Conservation (phyloP, 2,888 invertebrate genomes). For the Heteropelma amictum region DNA sequence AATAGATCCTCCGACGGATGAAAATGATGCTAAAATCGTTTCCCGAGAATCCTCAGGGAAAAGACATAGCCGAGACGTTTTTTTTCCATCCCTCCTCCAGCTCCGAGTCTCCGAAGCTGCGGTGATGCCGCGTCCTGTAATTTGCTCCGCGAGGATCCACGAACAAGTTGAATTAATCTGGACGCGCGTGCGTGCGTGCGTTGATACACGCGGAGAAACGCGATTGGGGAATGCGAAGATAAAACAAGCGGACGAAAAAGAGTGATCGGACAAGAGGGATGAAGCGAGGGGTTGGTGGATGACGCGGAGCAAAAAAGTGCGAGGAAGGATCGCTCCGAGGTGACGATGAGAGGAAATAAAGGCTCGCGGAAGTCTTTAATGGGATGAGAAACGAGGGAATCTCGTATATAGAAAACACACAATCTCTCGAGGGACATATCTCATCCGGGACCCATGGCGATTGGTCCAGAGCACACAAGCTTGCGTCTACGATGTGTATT, state of each 20-base stretch:
- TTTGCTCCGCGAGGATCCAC: neutral
- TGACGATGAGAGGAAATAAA: conserved; percentile 59
- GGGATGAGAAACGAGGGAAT: conserved; percentile 50
- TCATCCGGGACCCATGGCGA: conserved; percentile 26
- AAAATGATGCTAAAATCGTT: too few species aligned
- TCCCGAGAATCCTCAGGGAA: too few species aligned
- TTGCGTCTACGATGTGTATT: conserved; percentile 44
- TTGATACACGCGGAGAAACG: conserved; percentile 1
- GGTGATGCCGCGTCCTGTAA: too few species aligned
- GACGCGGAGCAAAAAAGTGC: conserved; percentile 20
- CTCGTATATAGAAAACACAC: conserved; percentile 39
- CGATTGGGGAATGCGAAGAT: conserved; percentile 17
- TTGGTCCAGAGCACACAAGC: conserved; percentile 11
- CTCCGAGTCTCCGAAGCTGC: too few species aligned
- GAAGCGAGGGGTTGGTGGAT: conserved; percentile 6
- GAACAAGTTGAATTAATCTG: conserved; percentile 1
- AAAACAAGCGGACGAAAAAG: conserved; percentile 5
- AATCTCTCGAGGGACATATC: conserved; percentile 20
- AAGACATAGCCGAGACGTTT: too few species aligned
- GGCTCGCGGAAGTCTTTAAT: conserved; percentile 52
- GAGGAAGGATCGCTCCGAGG: conserved; percentile 38
- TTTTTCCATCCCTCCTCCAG: too few species aligned
- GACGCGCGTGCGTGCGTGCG: neutral
- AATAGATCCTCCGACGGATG: too few species aligned
- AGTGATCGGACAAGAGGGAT: neutral